Conservation (phyloP, 1,140 invertebrate genomes). For the Globodera rostochiensis region DNA sequence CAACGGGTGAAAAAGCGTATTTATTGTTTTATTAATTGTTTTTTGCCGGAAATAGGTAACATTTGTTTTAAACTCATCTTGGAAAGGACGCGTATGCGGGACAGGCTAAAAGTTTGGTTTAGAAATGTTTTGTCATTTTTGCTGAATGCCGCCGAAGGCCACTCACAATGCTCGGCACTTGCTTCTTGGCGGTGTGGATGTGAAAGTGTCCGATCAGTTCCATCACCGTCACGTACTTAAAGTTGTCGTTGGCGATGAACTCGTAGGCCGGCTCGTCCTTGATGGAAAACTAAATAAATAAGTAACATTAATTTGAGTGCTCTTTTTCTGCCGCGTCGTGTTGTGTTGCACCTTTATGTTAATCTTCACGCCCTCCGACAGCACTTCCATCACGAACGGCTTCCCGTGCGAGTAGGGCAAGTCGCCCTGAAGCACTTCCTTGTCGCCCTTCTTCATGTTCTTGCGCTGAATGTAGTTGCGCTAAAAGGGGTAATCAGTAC, state of each 20-base stretch:
- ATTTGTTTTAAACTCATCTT: neutral
- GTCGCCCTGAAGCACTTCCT: constrained; percentile 1
- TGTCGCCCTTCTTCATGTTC: neutral
- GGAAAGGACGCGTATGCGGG: neutral
- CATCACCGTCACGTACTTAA: constrained; percentile 1
- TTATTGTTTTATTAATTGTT: too few relatives aligned
- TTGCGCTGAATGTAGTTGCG: neutral
- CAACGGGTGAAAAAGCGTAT: too few relatives aligned
- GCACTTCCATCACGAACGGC: neutral
- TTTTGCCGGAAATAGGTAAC: too few relatives aligned
- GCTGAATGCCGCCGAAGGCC: neutral
- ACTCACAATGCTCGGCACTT: constrained; percentile 1
- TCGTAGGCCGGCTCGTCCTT: neutral
- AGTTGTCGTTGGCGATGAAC: neutral
- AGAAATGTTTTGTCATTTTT: neutral
- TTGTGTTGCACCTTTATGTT: neutral
- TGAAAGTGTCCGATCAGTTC: neutral
- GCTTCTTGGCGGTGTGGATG: neutral
- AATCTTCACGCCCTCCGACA: neutral
- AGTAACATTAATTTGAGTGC: neutral
- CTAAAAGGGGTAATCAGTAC: neutral
- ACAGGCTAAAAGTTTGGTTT: neutral
- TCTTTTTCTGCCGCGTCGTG: neutral
- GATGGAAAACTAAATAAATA: neutral
- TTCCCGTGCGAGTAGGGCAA: neutral